Percentiles rank a stretch among this genome's conserved stretches.
These are phyloP conservation scores for Drosophila orosa DNA, from an alignment of 1,140 invertebrate genomes.

Conservation along the genomic window DNA sequence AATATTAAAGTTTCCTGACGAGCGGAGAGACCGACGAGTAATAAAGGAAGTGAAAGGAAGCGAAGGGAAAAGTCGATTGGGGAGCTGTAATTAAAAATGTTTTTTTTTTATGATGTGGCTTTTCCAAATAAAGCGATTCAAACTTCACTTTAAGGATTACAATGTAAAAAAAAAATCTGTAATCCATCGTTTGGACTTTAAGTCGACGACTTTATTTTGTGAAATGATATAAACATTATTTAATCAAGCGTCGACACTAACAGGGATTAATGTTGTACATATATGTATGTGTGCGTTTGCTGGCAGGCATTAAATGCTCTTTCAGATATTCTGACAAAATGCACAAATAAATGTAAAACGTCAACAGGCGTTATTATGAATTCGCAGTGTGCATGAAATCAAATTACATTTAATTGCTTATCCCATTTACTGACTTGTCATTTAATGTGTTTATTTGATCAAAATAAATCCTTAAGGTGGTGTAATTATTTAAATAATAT, in stretches of 20 bases:
- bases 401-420: slow-evolving; percentile 25
- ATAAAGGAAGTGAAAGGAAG: slow-evolving; percentile 22
- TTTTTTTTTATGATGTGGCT: slow-evolving; percentile 42
- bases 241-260: slow-evolving; percentile 11
- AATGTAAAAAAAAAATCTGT: slow-evolving; percentile 20
- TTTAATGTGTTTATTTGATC: slow-evolving; percentile 12
- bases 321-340: slow-evolving; percentile 3
- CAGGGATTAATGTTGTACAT: slow-evolving; percentile 28
- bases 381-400: slow-evolving; percentile 4
- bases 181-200: slow-evolving; percentile 27
- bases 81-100: slow-evolving; percentile 46
- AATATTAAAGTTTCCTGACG: slow-evolving; percentile 48
- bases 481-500: background rate
- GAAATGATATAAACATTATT: slow-evolving; percentile 25
- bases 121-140: slow-evolving; percentile 29
- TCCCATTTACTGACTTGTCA: background rate
- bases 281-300: background rate
- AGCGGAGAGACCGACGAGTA: background rate
- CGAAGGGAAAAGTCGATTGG: slow-evolving; percentile 24
- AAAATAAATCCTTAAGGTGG: slow-evolving; percentile 12
- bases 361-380: slow-evolving; percentile 7
- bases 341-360: slow-evolving; percentile 10
- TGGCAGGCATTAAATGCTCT: slow-evolving; percentile 4
- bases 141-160: slow-evolving; percentile 42
- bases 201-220: slow-evolving; percentile 6